Evolutionary conservation across 2,797 vertebrate genomes (phyloP).

Genomic region (Danio choprae): DNA sequence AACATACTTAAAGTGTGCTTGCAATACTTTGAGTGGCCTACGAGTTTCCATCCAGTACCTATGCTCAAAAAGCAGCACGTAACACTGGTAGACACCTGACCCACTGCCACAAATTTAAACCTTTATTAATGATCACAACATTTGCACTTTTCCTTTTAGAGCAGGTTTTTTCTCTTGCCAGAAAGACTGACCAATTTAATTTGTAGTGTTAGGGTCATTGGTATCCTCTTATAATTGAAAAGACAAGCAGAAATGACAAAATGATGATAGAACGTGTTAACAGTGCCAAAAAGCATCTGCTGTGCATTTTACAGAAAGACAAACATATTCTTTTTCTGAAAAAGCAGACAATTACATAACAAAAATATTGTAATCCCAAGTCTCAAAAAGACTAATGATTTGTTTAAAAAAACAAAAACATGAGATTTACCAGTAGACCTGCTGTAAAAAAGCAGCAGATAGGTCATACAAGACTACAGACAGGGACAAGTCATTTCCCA

Average conservation of each 20-base stretch:
- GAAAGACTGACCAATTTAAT: not conserved
- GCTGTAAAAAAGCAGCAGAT: constrained; percentile 16
- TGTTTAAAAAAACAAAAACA: not conserved
- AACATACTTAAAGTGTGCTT: constrained; percentile 4
- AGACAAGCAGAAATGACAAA: not conserved
- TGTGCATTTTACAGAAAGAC: constrained; percentile 17
- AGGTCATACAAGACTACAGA: not conserved
- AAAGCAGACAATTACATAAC: not conserved
- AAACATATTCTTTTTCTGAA: not conserved
- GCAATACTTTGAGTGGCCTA: not conserved
- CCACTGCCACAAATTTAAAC: not conserved
- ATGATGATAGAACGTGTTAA: not conserved
- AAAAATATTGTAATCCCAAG: not conserved
- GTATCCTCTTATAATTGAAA: constrained; percentile 3
- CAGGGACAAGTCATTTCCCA: not conserved
- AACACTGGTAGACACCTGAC: not conserved
- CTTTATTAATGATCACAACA: not conserved
- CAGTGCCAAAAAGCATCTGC: not conserved
- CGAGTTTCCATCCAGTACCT: not conserved
- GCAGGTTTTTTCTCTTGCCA: not conserved
- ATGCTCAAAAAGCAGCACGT: constrained; percentile 12
- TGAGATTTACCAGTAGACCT: not conserved
- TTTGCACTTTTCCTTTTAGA: not conserved
- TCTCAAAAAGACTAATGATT: not conserved
- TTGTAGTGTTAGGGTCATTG: constrained; percentile 9